These are phyloP conservation scores for Nebria ingens DNA, from an alignment of 1,140 invertebrate genomes.

Conservation along the genomic window DNA sequence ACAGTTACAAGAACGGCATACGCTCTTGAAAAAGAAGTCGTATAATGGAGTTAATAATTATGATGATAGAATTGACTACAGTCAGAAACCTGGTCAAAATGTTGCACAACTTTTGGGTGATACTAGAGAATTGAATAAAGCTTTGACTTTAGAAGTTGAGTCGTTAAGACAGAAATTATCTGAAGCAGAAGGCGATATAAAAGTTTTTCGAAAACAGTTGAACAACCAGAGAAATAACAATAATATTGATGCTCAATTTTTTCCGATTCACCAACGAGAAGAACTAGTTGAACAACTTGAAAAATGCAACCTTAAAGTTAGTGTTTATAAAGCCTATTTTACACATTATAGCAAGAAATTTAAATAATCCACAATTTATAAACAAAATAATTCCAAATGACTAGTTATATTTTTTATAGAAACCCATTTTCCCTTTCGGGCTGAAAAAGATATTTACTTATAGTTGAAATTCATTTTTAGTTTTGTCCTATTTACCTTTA, in stretches of 20 bases:
- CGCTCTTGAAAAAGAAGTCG: slow-evolving; percentile 38
- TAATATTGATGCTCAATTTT: slow-evolving; percentile 26
- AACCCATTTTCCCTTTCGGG: no score
- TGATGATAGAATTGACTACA: slow-evolving; percentile 13
- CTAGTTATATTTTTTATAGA: no score
- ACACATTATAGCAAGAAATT: no score
- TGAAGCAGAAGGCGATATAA: slow-evolving; percentile 64
- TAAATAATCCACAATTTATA: no score
- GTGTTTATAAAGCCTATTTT: neutral
- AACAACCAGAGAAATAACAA: slow-evolving; percentile 22
- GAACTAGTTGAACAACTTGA: slow-evolving; percentile 60
- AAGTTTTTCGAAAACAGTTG: slow-evolving; percentile 39
- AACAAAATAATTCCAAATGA: neutral
- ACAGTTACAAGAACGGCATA: slow-evolving; percentile 57
- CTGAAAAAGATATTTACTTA: neutral
- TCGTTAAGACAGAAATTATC: slow-evolving; percentile 55
- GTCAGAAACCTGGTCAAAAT: slow-evolving; percentile 17
- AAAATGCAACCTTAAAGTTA: slow-evolving; percentile 50
- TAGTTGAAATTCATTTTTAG: slow-evolving; percentile 4
- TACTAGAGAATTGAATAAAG: slow-evolving; percentile 54
- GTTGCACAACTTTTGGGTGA: slow-evolving; percentile 40
- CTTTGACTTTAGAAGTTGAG: slow-evolving; percentile 55
- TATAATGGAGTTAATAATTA: slow-evolving; percentile 20
- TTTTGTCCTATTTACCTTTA: slow-evolving; percentile 5
- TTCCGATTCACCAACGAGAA: slow-evolving; percentile 46